phyloP scores from a whole-genome alignment of 2,888 invertebrate genomes.

The Sinotaia quadrata region DNA sequence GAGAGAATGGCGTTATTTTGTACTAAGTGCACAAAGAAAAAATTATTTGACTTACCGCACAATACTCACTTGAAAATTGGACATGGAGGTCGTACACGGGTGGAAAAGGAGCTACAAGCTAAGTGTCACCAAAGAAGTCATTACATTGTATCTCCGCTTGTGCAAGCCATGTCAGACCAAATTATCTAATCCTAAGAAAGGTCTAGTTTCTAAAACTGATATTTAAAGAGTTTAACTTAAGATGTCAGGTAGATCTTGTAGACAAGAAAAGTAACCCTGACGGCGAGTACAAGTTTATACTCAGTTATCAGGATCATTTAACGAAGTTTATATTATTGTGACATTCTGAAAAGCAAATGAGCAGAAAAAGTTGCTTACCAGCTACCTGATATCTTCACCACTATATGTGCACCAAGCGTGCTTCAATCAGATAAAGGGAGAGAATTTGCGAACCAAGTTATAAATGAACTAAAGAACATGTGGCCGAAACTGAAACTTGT shows the following conservation, averaged over 20 bases:
- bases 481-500: neutral
- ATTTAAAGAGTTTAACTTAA: neutral
- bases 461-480: neutral
- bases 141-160: too few relatives aligned
- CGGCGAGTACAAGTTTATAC: neutral
- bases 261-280: neutral
- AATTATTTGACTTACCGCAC: too few relatives aligned
- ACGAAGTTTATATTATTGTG: neutral
- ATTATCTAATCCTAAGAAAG: too few relatives aligned
- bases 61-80: too few relatives aligned
- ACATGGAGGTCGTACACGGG: too few relatives aligned
- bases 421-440: neutral
- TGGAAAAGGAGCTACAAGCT: too few relatives aligned
- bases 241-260: neutral
- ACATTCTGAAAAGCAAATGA: neutral
- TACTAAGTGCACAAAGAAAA: too few relatives aligned
- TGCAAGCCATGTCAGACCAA: too few relatives aligned
- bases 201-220: too few relatives aligned
- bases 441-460: neutral
- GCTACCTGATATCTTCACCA: neutral
- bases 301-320: neutral
- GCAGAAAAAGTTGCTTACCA: neutral
- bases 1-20: too few relatives aligned
- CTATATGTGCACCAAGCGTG: too few relatives aligned
- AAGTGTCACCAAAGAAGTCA: too few relatives aligned